Conservation (phyloP, 2,888 invertebrate species). For the Schrankia costaestrigalis region DNA sequence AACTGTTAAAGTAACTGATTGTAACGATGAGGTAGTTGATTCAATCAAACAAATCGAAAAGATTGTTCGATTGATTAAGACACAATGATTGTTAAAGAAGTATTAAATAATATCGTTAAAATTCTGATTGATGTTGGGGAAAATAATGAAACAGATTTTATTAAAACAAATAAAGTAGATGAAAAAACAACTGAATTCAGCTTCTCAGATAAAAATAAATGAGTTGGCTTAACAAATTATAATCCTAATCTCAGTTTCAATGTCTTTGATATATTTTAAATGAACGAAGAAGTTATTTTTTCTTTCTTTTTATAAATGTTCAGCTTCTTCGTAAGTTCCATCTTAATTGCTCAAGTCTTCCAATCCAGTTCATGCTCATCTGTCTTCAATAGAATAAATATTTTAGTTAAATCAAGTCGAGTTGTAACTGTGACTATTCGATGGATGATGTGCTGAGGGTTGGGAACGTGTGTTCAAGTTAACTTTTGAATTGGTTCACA, state of each 20-base stretch:
- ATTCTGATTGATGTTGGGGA: conserved; percentile 5
- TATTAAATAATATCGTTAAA: conserved; percentile 3
- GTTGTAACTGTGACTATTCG: conserved; percentile 40
- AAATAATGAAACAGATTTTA: neutral
- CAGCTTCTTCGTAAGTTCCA: conserved; percentile 35
- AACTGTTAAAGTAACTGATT: too few species aligned
- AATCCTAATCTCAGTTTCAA: conserved; percentile 13
- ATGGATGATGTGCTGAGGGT: conserved; percentile 27
- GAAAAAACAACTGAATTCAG: too few species aligned
- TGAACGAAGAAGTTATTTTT: conserved; percentile 29
- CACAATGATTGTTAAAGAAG: neutral
- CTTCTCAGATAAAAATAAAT: too few species aligned
- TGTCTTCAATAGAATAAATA: conserved; percentile 25
- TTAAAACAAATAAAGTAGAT: too few species aligned
- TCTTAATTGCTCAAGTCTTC: conserved; percentile 65
- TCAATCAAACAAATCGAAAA: too few species aligned
- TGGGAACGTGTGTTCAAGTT: conserved; percentile 54
- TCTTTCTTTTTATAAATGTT: conserved; percentile 20
- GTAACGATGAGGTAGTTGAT: too few species aligned
- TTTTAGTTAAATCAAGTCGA: conserved; percentile 15
- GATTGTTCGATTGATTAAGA: too few species aligned
- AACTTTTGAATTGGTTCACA: conserved; percentile 38
- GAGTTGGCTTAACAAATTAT: neutral
- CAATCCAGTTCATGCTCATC: conserved; percentile 55
- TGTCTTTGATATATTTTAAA: conserved; percentile 28